Conservation (phyloP, 2,888 invertebrate genomes). For the Cryptus armator region DNA sequence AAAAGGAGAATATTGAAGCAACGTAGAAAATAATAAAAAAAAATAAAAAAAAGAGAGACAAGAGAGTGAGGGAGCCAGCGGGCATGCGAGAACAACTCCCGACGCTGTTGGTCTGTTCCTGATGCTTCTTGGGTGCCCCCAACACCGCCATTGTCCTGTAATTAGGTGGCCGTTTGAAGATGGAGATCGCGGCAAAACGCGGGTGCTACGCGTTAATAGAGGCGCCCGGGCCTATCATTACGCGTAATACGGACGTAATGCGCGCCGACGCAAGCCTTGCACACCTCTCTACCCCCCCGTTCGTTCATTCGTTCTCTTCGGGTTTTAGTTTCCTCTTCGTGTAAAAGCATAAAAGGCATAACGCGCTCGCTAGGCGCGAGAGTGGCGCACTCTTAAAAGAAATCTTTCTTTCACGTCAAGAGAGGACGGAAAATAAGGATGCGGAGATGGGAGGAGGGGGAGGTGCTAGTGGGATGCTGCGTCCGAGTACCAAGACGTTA, state of each 20-base stretch:
- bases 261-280: constrained; percentile 62
- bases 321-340: constrained; percentile 18
- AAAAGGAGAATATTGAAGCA: constrained; percentile 38
- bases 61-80: constrained; percentile 33
- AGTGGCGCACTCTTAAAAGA: constrained; percentile 5
- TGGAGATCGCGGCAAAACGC: constrained; percentile 78
- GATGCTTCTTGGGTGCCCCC: constrained; percentile 29
- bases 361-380: constrained; percentile 10
- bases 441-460: not conserved
- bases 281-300: constrained; percentile 27
- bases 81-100: constrained; percentile 40
- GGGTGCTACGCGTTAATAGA: constrained; percentile 82
- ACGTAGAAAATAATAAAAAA: constrained; percentile 47
- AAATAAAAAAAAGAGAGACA: constrained; percentile 31
- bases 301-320: constrained; percentile 46
- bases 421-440: constrained; percentile 21
- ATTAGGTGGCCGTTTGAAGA: constrained; percentile 81
- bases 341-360: constrained; percentile 43
- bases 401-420: constrained; percentile 30
- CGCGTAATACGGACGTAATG: constrained; percentile 82
- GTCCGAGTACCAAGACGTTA: constrained; percentile 9
- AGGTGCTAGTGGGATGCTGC: not conserved
- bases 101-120: constrained; percentile 20
- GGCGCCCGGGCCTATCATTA: constrained; percentile 81
- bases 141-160: constrained; percentile 75